phyloP scores from a whole-genome alignment of 2,113 vertebrate species.

The Hypocryptadius cinnamomeus region DNA sequence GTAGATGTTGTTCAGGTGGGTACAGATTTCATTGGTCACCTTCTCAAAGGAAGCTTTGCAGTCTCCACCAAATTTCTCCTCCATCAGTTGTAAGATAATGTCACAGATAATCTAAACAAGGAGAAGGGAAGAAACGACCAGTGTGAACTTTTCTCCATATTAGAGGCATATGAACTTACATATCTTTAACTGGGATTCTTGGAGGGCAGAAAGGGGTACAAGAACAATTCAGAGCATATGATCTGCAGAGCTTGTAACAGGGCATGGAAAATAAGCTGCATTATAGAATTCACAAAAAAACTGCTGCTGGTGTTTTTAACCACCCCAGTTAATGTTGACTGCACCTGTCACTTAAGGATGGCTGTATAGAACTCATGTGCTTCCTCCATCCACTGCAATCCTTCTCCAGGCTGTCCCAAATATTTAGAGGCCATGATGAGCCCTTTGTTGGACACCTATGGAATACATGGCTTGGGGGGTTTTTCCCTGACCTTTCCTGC shows the following conservation, averaged over 20 bases:
- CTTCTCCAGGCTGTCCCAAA: neutral
- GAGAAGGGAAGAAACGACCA: neutral
- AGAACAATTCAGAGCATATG: neutral
- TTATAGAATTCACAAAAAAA: neutral
- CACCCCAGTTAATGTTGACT: neutral
- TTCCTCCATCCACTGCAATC: neutral
- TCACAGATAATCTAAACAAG: conserved; percentile 47
- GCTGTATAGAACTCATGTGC: neutral
- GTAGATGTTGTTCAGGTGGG: conserved; percentile 34
- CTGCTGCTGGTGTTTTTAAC: neutral
- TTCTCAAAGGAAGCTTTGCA: conserved; percentile 58
- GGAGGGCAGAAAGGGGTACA: neutral
- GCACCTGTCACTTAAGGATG: neutral
- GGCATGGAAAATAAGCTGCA: neutral
- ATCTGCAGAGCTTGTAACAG: neutral
- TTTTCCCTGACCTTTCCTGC: neutral
- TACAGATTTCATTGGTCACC: conserved; percentile 54
- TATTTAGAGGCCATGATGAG: neutral
- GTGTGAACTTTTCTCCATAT: neutral
- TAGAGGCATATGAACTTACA: neutral
- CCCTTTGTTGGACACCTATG: neutral
- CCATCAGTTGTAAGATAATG: conserved; percentile 59
- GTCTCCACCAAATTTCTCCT: conserved; percentile 53
- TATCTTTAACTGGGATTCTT: neutral
- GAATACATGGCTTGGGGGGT: neutral